Evolutionary conservation across 2,113 vertebrate genomes (phyloP), one percentile per base, ranked within the genome.

Genomic region (Oncorhynchus clarkii): DNA sequence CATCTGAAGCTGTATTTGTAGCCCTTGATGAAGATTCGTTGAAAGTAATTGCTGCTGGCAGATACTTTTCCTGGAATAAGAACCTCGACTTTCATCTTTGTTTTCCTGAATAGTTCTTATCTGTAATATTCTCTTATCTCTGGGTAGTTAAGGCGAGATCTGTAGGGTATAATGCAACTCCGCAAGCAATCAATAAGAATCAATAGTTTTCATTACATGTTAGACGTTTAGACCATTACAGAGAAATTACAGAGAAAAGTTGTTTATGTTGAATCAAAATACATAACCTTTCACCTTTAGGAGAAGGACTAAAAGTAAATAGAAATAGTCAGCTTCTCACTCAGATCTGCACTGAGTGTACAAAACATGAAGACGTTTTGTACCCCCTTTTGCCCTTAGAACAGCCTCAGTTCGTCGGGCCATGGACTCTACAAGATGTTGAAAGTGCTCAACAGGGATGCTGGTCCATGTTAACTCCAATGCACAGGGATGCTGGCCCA

Each of bases 141-240:
- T 49, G 22, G 20, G 31, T 3, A n/a, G 14, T 69, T 22, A 20
- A 70, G 39, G 7, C 9, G 24, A 22, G 20, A 70, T 45, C 20
- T 24, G 39, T 22, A 5, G 68, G 12, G 39, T 4, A 67, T 67
- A 48, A 22, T 24, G 49, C 68, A 70, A 49, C 45, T 70, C 68
- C 8, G 20, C 39, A 70, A 49, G 68, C 68, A 26, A 49, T 70
- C 68, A 2, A 49, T 22, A 48, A 70, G 68, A 70, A 70, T 70
- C 68, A 51, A 16, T 51, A 49, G 45, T 49, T 70, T 70, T 70
- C 45, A 70, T 70, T 24, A 70, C 20, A 49, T 29, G 7, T 66
- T 27, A 66, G 26, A n/a, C 49, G 68, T 24, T 22, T 29, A 48
- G 4, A 49, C 22, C 12, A 24, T 70, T 70, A 49, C 45, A 0